Conservation (phyloP, 1,140 invertebrate species). For the Lysiphlebus fabarum region DNA sequence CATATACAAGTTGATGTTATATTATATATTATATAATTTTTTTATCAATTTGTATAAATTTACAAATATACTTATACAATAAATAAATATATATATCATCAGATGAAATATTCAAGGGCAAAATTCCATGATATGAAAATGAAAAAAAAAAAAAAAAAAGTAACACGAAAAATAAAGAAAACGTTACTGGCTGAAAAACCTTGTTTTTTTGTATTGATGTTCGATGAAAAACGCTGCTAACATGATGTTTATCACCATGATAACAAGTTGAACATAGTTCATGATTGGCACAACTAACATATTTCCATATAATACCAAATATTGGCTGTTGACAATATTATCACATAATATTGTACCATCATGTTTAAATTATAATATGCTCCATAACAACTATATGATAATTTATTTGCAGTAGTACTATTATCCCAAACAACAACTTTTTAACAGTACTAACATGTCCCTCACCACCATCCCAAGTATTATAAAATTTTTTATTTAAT, state of each 20-base stretch:
- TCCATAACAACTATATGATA: slow-evolving; percentile 93
- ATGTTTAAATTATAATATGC: slow-evolving; percentile 93
- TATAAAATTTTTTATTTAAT: neutral
- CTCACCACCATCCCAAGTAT: slow-evolving; percentile 84
- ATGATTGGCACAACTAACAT: slow-evolving; percentile 93
- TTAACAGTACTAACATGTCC: slow-evolving; percentile 96
- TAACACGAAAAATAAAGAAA: no score
- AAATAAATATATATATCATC: no score
- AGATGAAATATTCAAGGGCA: no score
- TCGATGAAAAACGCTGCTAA: slow-evolving; percentile 92
- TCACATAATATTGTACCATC: slow-evolving; percentile 98
- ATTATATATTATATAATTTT: no score
- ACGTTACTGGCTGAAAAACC: no score
- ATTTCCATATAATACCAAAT: slow-evolving; percentile 97
- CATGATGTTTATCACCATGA: slow-evolving; percentile 93
- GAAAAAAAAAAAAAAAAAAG: no score
- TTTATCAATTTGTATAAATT: no score
- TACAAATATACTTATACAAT: no score
- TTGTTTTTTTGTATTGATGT: slow-evolving; percentile 81
- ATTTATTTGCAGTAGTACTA: slow-evolving; percentile 94
- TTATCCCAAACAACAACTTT: slow-evolving; percentile 99
- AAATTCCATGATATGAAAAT: no score
- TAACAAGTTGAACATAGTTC: slow-evolving; percentile 96
- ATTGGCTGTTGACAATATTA: slow-evolving; percentile 92
- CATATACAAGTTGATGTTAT: no score